phyloP scores from a whole-genome alignment of 2,888 invertebrate species.

The Brachycybe producta region DNA sequence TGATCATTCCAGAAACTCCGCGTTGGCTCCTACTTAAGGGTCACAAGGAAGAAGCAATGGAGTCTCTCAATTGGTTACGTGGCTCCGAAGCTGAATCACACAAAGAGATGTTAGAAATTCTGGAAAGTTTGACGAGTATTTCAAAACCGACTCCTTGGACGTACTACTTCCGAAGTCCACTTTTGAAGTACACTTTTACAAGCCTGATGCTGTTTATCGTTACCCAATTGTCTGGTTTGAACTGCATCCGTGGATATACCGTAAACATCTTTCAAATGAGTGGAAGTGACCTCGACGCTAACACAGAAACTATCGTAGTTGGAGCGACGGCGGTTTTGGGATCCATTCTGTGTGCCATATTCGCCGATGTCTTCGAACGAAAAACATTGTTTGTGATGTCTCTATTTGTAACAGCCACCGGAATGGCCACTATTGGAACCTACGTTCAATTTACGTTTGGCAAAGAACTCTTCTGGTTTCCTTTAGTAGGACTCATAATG shows the following conservation, averaged over 20 bases:
- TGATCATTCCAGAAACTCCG: constrained; percentile 82
- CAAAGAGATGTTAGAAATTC: constrained; percentile 59
- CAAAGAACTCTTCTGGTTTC: constrained; percentile 49
- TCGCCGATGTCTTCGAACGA: constrained; percentile 69
- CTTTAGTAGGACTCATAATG: constrained; percentile 54
- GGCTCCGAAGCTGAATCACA: constrained; percentile 62
- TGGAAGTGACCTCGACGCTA: constrained; percentile 44
- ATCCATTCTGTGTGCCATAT: constrained; percentile 56
- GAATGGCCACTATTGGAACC: constrained; percentile 66
- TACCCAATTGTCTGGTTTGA: constrained; percentile 77
- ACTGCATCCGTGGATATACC: constrained; percentile 69
- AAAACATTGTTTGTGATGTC: constrained; percentile 60
- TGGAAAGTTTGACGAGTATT: constrained; percentile 44
- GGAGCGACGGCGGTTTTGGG: constrained; percentile 69
- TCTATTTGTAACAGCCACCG: constrained; percentile 54
- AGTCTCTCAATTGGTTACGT: constrained; percentile 67
- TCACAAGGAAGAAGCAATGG: constrained; percentile 55
- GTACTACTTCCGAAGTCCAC: constrained; percentile 53
- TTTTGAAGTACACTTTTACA: constrained; percentile 64
- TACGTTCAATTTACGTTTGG: constrained; percentile 54
- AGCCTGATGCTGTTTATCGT: constrained; percentile 83
- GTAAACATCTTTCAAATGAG: constrained; percentile 58
- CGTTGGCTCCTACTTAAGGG: constrained; percentile 35
- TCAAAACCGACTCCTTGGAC: constrained; percentile 29
- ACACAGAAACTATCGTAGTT: constrained; percentile 58